phyloP scores from a whole-genome alignment of 2,113 vertebrate species.

The Pipa parva region DNA sequence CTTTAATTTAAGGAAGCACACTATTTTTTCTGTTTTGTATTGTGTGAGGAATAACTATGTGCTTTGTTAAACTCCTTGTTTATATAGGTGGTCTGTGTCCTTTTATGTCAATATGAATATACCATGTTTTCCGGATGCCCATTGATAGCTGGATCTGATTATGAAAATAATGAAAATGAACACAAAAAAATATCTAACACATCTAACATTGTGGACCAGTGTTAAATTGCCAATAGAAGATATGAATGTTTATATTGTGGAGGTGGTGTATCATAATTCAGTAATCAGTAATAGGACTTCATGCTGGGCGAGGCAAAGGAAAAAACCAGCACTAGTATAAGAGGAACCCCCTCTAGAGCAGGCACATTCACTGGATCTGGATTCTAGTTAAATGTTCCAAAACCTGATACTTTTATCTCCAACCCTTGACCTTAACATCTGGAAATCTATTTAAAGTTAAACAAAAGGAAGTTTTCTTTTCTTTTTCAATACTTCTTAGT shows the following conservation, averaged over 20 bases:
- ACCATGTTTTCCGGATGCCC: constrained; percentile 46
- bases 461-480: constrained; percentile 86
- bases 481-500: constrained; percentile 67
- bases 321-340: constrained; percentile 68
- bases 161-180: constrained; percentile 57
- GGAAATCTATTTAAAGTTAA: constrained; percentile 86
- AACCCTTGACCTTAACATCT: constrained; percentile 92
- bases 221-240: constrained; percentile 63
- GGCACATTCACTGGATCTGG: constrained; percentile 68
- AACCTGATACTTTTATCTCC: constrained; percentile 94
- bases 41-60: no score
- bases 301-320: constrained; percentile 69
- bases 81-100: constrained; percentile 42
- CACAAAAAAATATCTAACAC: constrained; percentile 60
- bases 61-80: constrained; percentile 44
- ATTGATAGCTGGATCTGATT: constrained; percentile 52
- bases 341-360: constrained; percentile 74
- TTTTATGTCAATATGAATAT: constrained; percentile 44
- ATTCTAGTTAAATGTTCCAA: constrained; percentile 69
- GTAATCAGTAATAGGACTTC: constrained; percentile 69
- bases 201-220: constrained; percentile 60
- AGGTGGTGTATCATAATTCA: constrained; percentile 76
- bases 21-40: no score
- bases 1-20: no score
- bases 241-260: constrained; percentile 60